Evolutionary conservation across 2,113 vertebrate genomes (phyloP), one percentile per base, ranked within the genome.

Genomic region (Cyanoderma ruficeps): DNA sequence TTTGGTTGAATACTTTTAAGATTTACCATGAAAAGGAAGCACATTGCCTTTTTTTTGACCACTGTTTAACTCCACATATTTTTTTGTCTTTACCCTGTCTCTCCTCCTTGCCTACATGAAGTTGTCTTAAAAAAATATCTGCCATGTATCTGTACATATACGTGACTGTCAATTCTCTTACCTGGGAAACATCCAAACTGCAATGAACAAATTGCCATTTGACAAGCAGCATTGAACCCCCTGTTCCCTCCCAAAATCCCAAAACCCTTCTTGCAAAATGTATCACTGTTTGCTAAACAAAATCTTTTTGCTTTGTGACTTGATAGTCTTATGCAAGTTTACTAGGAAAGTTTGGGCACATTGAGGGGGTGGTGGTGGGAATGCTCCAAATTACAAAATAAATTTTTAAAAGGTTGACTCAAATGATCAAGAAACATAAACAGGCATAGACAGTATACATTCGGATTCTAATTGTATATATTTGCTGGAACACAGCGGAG

Each of bases 1-100:
- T 98, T 98, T 98, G 97, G 97, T 87, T 97, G 98, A 98, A 98
- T 98, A 98, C 97, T 98, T 98, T 96, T 97, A 98, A 98, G 96
- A 97, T 98, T 98, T 98, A 94, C 95, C 94, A 95, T 97, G 94
- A 97, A 98, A 98, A 98, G 97, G 97, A 98, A 98, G 97, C 93
- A 96, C 87, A 97, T 75, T 96, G 95, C 95, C 94, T 96, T 96
- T 97, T 97, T 96, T 96, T 92, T 91, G 20, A 88, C 86, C 74
- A 96, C 90, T 97, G 91, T 97, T 98, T 98, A 98, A 97, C 95
- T 97, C 89, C 91, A 96, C 42, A 15, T 94, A 97, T 95, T 96
- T 97, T 69, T 90, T 52, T 86, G 67, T 89, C 94, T 90, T 96
- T 94, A 85, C 90, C 87, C 83, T 94, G 79, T 72, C 80, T 85